Base-by-base conservation (phyloP, 2,888 invertebrate species). In the Harmothoe impar region DNA sequence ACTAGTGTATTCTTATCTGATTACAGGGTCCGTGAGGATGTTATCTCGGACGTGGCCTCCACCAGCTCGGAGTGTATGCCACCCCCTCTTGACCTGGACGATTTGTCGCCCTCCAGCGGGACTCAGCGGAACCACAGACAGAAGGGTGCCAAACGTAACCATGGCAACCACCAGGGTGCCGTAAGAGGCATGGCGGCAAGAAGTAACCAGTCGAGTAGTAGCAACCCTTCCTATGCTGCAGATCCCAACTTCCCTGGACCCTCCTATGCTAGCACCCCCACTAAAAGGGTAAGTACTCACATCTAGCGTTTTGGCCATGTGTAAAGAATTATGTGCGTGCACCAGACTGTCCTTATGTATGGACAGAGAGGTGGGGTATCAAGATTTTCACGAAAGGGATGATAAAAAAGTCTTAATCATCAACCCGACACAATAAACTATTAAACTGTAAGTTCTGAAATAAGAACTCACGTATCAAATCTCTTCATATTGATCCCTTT, bases 81-180 rank as follows among this genome's bases (percentile, higher is more conserved):
- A n/a, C 43, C 84, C 7, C 54, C 86, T 17, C 86, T 86, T n/a
- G n/a, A 86, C 86, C 86, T 86, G 54, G 29, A 86, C 86, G 86
- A 86, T 29, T 20, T 86, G 54, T 86, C 86, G 25, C 86, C 86
- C 86, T 54, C 86, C 7, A 86, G 56, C 56, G 86, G 31, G 52
- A 54, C 10, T 31, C 86, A 86, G 54, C 52, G 86, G 52, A 86
- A 29, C 20, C 15, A 31, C 86, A 51, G 33, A 54, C 52, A 86
- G 54, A 23, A 86, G 23, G 56, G 56, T 54, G 20, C 23, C 86
- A 54, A 20, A 10, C 54, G 31, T 29, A 17, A 29, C 54, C 52
- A 54, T 86, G 54, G 86, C 1, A 25, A 29, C 29, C 43, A 43
- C 10, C n/a, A 86, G 43, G 43, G 81, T 0, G 3, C 56, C 25